Evolutionary conservation across 2,888 invertebrate genomes (phyloP), one percentile per base, ranked within the genome.

Genomic region (Unio pictorum): DNA sequence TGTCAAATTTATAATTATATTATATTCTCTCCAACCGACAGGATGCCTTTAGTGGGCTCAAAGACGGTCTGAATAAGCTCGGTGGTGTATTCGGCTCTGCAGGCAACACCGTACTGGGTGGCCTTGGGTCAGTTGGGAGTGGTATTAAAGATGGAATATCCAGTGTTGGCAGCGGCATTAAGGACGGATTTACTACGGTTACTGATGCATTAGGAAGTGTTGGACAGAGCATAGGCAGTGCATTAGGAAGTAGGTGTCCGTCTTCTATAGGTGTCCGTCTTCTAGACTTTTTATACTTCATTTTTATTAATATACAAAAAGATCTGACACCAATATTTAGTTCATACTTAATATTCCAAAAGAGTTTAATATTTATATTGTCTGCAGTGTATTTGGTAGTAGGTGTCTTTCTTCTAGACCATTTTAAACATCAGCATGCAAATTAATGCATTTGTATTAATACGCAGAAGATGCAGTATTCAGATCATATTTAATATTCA

Each of bases 151-250:
- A 64, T n/a, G 23, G 63, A 17, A 64, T 66, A 17, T n/a, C 63
- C 60, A 15, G 4, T 55, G 55, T 69, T 23, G 45, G 23, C 15
- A 65, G 65, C 60, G 67, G 67, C 56, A 55, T 67, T 7, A 69
- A 66, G 17, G 64, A 69, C 45, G 45, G 8, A 3, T 8, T 11
- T 11, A 45, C 11, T 45, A 45, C 45, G 3, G 68, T 68, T 55
- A 73, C 71, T 4, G 69, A 76, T 57, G 62, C 68, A 0, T 26
- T 76, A 3, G 69, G 58, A 58, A 54, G 73, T 57, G 60, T 65
- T 6, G 73, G 73, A n/a, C 68, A 67, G 30, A 73, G 67, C 55
- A 72, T 76, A 34, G 73, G 73, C n/a, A 69, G 70, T 23, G 71
- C 71, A 20, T 66, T 76, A 4, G 76, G 76, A 65, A 56, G 76